Evolutionary conservation across 2,113 vertebrate genomes (phyloP), one percentile per base, ranked within the genome.

Genomic region (Panthera uncia): DNA sequence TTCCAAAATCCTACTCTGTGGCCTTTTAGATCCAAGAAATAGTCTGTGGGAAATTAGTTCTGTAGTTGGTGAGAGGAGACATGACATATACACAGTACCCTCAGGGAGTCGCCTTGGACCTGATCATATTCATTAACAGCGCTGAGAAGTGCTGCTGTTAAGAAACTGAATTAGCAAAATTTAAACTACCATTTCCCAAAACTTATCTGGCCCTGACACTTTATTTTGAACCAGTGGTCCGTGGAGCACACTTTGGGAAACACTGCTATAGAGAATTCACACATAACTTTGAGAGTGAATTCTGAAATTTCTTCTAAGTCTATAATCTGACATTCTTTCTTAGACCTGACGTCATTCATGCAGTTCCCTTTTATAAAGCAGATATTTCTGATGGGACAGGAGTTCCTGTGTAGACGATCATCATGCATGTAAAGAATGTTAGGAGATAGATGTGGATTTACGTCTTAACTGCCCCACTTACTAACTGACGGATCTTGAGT

Each of bases 151-250:
- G 9, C 83, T 52, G 48, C 29, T 71, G 61, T n/a, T 41, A 61
- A 94, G 89, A 82, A 82, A 78, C 41, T 1, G 23, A 97, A n/a
- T 79, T 41, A 41, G 63, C 27, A 55, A 76, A 89, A 36, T 84
- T 88, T 71, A 92, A 96, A n/a, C 61, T 21, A 92, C 11, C 23
- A n/a, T 76, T 68, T 68, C 29, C 57, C 68, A 90, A 94, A 94
- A 41, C 48, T 33, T 55, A 50, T 50, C 36, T 81, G 48, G 18
- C 27, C 29, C 0, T n/a, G 48, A 38, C 91, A 63, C 14, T 74
- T 68, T 50, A 7, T n/a, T 71, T 89, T 29, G 73, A 76, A 36
- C 38, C 74, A 27, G 36, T 25, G 27, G 33, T n/a, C 29, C 29
- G 27, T 86, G 65, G 78, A 45, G 73, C 14, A 38, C n/a, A 68